A percentile compares a stretch with the other conserved stretches of the same genome.
Evolutionary conservation across 2,888 invertebrate genomes (phyloP).

Genomic region (Lasius platythorax): DNA sequence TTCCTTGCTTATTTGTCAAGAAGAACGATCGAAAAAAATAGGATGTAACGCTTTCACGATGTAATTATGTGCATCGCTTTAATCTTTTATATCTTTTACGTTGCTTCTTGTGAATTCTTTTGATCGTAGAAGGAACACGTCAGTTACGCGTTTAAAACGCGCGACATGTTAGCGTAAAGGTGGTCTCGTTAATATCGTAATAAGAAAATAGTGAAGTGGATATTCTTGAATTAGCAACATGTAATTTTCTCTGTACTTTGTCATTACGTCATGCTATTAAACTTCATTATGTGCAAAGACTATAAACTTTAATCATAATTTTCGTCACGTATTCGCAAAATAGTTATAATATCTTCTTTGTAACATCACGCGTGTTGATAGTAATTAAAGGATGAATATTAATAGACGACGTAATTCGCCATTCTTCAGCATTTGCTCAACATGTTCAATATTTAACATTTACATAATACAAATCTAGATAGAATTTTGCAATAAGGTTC

Average conservation of each 20-base stretch:
- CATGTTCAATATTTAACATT: background rate
- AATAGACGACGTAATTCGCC: background rate
- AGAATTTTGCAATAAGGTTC: background rate
- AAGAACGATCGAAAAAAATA: background rate
- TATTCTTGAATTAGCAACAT: conserved; percentile 14
- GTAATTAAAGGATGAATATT: conserved; percentile 12
- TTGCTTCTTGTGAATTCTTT: conserved; percentile 9
- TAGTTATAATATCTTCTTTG: background rate
- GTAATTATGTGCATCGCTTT: conserved; percentile 25
- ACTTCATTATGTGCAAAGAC: conserved; percentile 8
- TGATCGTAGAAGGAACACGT: background rate
- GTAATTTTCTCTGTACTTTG: conserved; percentile 38
- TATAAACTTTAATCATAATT: conserved; percentile 44
- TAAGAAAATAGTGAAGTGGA: conserved; percentile 6
- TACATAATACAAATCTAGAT: background rate
- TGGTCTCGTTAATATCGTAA: background rate
- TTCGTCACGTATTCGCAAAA: conserved; percentile 30
- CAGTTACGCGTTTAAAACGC: conserved; percentile 24
- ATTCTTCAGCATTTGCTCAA: background rate
- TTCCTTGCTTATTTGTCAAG: background rate
- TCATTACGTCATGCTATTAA: conserved; percentile 8
- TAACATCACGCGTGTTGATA: conserved; percentile 8
- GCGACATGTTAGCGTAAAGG: conserved; percentile 9
- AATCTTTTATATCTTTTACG: conserved; percentile 17
- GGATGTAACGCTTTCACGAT: background rate